A percentile compares a stretch with the other conserved stretches of the same genome.
Evolutionary conservation across 2,113 vertebrate species (phyloP).

Genomic region (Silurus asotus): DNA sequence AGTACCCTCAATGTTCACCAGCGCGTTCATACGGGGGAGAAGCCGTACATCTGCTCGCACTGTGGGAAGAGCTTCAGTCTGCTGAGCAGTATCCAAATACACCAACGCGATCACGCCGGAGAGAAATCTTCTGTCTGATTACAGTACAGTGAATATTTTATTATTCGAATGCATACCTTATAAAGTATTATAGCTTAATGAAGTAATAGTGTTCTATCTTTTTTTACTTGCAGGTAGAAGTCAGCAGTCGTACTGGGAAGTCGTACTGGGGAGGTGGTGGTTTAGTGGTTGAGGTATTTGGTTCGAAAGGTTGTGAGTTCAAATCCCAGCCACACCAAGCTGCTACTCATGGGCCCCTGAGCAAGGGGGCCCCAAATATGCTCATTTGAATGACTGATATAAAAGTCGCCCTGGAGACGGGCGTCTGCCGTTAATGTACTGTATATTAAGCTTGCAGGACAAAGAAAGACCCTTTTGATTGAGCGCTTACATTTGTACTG

Average conservation of each 20-base stretch:
- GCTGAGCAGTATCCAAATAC: not conserved
- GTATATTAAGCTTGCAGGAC: not conserved
- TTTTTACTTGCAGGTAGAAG: not conserved
- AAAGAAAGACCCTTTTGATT: not conserved
- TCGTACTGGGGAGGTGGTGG: too few species aligned
- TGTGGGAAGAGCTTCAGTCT: constrained; percentile 9
- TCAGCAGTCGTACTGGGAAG: not conserved
- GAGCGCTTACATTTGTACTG: not conserved
- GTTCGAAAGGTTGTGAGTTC: too few species aligned
- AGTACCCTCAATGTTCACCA: not conserved
- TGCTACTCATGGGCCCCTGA: too few species aligned
- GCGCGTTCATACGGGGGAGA: constrained; percentile 1
- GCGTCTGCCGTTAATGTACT: too few species aligned
- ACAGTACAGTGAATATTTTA: not conserved
- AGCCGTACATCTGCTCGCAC: not conserved
- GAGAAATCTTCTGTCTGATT: not conserved
- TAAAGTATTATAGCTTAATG: not conserved
- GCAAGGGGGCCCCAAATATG: too few species aligned
- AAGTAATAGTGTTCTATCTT: not conserved
- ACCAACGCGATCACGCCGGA: not conserved
- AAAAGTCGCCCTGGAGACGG: too few species aligned
- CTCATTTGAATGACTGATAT: too few species aligned
- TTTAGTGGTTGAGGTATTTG: too few species aligned
- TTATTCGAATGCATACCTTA: not conserved
- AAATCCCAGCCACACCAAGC: too few species aligned